Evolutionary conservation across 2,888 invertebrate species (phyloP), one percentile per base, ranked within the genome.

Genomic region (Iselma pallidipennis): DNA sequence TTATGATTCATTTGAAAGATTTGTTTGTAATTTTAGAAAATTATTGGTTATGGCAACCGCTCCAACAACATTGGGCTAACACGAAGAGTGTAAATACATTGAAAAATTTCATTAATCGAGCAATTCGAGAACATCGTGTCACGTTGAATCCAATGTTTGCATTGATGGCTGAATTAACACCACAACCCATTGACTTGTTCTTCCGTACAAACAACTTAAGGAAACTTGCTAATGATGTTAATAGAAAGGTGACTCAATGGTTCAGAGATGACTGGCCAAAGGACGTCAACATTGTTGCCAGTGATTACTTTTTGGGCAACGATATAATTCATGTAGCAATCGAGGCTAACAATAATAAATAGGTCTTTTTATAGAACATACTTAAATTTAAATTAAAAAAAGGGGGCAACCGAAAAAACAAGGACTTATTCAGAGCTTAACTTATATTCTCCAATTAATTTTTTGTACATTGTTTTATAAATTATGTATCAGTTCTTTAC

Each of bases 121-220:
- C 79, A 1, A 78, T 81, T 25, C 71, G 68, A 57, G 75, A 75
- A 49, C 82, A 81, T 57, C 81, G 82, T 16, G 81, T 83, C 2
- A 83, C 84, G 28, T 74, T 73, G 7, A 81, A 81, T 9, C 86
- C 86, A 0, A 75, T 87, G 69, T 84, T 84, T 80, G 88, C 91
- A 0, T 87, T 90, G 7, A 91, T 91, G 91, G 89, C 90, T 0
- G 89, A 91, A 79, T 83, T 90, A 50, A 91, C 91, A 0, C 89
- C 91, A 0, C 86, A 85, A 42, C 83, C 88, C 0, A 79, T 86
- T 29, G 88, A 89, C 70, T 85, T 91, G 19, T 77, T 90, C 9
- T 82, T 87, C 64, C 81, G 85, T 2, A 81, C 86, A 4, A 88
- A 87, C 5, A 88, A 88, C 16, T 78, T 91, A 25, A 81, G 90